Conservation (phyloP, 2,888 invertebrate genomes). For the Himalopsyche tibetana region DNA sequence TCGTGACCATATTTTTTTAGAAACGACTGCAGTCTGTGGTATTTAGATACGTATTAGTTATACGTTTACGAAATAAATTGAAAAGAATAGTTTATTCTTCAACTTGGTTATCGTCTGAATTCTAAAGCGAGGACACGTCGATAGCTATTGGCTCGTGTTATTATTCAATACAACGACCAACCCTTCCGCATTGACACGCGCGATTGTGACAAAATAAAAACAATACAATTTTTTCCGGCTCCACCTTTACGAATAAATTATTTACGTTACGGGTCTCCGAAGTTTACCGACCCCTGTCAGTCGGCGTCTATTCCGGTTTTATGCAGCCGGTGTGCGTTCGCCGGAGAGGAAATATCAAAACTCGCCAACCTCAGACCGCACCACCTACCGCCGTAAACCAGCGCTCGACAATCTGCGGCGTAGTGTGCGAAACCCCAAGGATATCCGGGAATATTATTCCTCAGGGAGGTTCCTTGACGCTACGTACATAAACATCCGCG, state of each 20-base stretch:
- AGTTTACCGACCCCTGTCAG: slow-evolving; percentile 5
- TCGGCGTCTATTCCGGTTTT: slow-evolving; percentile 12
- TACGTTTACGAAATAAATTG: too few relatives aligned
- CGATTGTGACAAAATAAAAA: not conserved
- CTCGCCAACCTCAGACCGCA: not conserved
- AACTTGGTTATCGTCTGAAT: too few relatives aligned
- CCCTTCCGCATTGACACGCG: not conserved
- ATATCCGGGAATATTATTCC: slow-evolving; percentile 34
- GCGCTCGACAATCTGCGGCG: slow-evolving; percentile 2
- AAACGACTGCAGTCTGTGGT: too few relatives aligned
- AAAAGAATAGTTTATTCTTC: too few relatives aligned
- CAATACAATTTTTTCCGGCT: not conserved
- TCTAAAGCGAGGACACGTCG: too few relatives aligned
- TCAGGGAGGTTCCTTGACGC: not conserved
- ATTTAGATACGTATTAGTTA: too few relatives aligned
- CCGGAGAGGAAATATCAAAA: slow-evolving; percentile 23
- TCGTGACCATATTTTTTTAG: too few relatives aligned
- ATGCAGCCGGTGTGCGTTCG: slow-evolving; percentile 4
- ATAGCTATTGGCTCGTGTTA: too few relatives aligned
- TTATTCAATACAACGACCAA: not conserved
- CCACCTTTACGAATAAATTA: not conserved
- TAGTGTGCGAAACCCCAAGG: slow-evolving; percentile 8
- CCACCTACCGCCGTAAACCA: not conserved
- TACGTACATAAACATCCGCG: not conserved
- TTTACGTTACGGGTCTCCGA: not conserved